Evolutionary conservation across 1,140 invertebrate genomes (phyloP), one percentile per base, ranked within the genome.

Genomic region (Papilio polytes): DNA sequence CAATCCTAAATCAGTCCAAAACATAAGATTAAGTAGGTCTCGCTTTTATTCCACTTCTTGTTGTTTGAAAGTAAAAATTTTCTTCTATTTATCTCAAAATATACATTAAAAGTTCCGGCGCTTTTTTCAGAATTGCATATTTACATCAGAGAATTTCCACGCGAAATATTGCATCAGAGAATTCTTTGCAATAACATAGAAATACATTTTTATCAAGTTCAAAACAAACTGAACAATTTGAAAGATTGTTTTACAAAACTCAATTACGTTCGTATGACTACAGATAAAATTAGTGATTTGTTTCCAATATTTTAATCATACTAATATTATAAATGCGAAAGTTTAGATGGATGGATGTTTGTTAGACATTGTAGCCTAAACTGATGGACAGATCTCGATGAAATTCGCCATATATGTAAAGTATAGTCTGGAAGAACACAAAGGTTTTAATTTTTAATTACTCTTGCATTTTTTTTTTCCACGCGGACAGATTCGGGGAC

Each of bases 1-100:
- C n/a, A n/a, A 20, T 56, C n/a, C 53, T 20, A 56, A 56, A 56
- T 56, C 18, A 56, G 53, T 20, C 53, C 53, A 56, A 56, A 56
- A 56, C 53, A 56, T 8, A n/a, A 56, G 53, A n/a, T 56, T 56
- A 56, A 56, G 53, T 56, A 56, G 53, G 53, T 56, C 53, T 56
- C 18, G n/a, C 53, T 56, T 56, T 56, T 56, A 56, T 48, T 20
- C 36, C 36, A 8, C 7, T n/a, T 20, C 18, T 18, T 56, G 18
- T 56, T 20, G 53, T 56, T 56, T 56, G 53, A 56, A 56, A 56
- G 53, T 56, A 18, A 18, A 56, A 56, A n/a, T 56, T 56, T 20
- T 56, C 18, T 56, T 56, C n/a, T 56, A 56, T 56, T 56, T 56
- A 56, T 56, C n/a, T 56, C 53, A 56, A n/a, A 20, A 20, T 56